phyloP scores from a whole-genome alignment of 1,140 invertebrate genomes.

The Dendroctonus valens region DNA sequence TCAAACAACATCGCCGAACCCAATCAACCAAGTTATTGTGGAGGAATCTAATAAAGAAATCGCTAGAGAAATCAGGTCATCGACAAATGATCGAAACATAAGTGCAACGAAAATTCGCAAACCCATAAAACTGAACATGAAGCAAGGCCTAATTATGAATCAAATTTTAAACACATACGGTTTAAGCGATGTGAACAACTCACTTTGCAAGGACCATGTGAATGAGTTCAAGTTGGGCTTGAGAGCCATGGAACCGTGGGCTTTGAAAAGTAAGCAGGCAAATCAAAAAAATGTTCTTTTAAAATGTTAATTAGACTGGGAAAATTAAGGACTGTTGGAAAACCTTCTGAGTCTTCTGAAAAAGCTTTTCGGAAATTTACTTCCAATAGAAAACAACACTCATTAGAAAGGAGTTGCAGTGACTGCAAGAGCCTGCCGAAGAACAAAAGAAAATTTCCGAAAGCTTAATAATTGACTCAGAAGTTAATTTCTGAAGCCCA shows the following conservation, averaged over 20 bases:
- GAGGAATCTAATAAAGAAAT: not conserved
- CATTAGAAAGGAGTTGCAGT: too few species aligned
- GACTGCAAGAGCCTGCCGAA: too few species aligned
- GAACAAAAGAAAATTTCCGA: too few species aligned
- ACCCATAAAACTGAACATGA: slow-evolving; percentile 40
- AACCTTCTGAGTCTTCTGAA: too few species aligned
- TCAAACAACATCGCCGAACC: not conserved
- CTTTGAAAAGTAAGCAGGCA: slow-evolving; percentile 38
- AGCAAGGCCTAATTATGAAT: slow-evolving; percentile 42
- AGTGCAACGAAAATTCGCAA: slow-evolving; percentile 12
- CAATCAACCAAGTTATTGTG: not conserved
- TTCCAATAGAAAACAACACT: too few species aligned
- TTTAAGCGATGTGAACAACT: slow-evolving; percentile 34
- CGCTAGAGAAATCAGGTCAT: not conserved
- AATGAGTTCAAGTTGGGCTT: slow-evolving; percentile 37
- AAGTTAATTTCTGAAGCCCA: too few species aligned
- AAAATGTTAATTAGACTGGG: too few species aligned
- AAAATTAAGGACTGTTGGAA: too few species aligned
- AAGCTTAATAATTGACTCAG: too few species aligned
- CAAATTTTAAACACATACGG: slow-evolving; percentile 39
- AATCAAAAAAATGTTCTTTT: too few species aligned
- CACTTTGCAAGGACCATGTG: slow-evolving; percentile 37
- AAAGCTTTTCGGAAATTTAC: too few species aligned
- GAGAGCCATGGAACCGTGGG: slow-evolving; percentile 42
- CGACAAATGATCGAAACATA: not conserved